Base-by-base conservation (phyloP, 2,113 vertebrate genomes). In the Aspidoscelis tigris region DNA sequence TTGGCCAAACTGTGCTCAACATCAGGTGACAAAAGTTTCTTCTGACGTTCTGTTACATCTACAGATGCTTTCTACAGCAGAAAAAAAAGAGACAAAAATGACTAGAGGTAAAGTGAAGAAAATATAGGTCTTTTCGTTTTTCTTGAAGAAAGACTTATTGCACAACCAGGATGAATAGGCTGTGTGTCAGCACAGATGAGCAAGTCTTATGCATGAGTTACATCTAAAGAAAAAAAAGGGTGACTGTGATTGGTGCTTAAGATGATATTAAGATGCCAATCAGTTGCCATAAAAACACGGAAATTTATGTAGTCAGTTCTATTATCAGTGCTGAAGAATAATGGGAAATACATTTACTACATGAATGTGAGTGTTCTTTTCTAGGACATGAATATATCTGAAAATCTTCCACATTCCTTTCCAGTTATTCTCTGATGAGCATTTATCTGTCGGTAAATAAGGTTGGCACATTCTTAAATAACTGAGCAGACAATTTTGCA, bases 1-100 rank as follows among this genome's bases (percentile, higher is more conserved):
- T 89, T 87, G 50, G 65, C 58, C 21, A 84, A 78, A 12, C 22
- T 69, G 58, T n/a, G 33, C 74, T 88, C 87, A 68, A 70, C 70
- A 80, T 68, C 78, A 69, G 20, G 20, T 2, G 84, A 33, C 74
- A 84, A 78, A 24, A 92, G 44, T 64, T 84, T 75, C 61, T 80
- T 9, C 4, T 18, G 69, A 20, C 39, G 66, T 64, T 82, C 83
- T 22, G 70, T 5, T 43, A 75, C 22, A 66, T 87, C 86, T 66
- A 22, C 22, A 76, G 58, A 26, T 18, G 58, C 22, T 22, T 76
- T 12, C 74, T 85, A 65, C 71, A 80, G 53, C 1, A 83, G 69
- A 70, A 80, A n/a, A 65, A 75, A 78, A 73, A n/a, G 33, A 47
- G 65, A 85, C 33, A 69, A 74, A n/a, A 74, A 75, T 14, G 69